Evolutionary conservation across 2,888 invertebrate genomes (phyloP), one percentile per base, ranked within the genome.

Genomic region (Muschampia staudingeri): DNA sequence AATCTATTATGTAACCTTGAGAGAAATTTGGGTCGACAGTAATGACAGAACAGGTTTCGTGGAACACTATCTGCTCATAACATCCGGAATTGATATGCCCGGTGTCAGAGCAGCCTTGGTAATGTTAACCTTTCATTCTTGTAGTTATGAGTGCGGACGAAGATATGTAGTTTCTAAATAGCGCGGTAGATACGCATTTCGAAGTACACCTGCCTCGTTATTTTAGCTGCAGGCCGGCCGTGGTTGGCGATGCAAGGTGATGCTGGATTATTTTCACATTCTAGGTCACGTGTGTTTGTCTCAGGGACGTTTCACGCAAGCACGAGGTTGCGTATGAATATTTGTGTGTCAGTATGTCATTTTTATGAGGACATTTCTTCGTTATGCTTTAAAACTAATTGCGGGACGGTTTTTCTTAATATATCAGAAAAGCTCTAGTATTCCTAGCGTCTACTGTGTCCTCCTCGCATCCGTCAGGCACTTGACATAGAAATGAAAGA

Each of bases 211-310:
- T 96, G 96, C 94, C 92, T 86, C 90, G 91, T 95, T 95, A 96
- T 96, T 96, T 95, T 94, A 94, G 94, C 93, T 91, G 90, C 85
- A 91, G 90, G 88, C 91, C 92, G 95, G 91, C 95, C 95, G 94
- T 95, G 95, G 91, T 91, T 89, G 90, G 91, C 90, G 90, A 87
- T 89, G 92, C 96, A 95, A 96, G 96, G 95, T 96, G 94, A 95
- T 92, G 92, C 93, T 93, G 91, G 93, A 95, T 94, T 96, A 96
- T 96, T 96, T 95, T 95, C 93, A 96, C 93, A 95, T 95, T 94
- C 95, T 96, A 92, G 96, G 96, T 95, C 96, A 94, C 91, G 90
- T 93, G 90, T 92, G 95, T 91, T 93, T 93, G 94, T 95, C 94
- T 96, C 96, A 95, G 92, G 97, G 97, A 96, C 96, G 88, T 90